Evolutionary conservation across 2,113 vertebrate genomes (phyloP).

Genomic region (Ovibos moschatus): DNA sequence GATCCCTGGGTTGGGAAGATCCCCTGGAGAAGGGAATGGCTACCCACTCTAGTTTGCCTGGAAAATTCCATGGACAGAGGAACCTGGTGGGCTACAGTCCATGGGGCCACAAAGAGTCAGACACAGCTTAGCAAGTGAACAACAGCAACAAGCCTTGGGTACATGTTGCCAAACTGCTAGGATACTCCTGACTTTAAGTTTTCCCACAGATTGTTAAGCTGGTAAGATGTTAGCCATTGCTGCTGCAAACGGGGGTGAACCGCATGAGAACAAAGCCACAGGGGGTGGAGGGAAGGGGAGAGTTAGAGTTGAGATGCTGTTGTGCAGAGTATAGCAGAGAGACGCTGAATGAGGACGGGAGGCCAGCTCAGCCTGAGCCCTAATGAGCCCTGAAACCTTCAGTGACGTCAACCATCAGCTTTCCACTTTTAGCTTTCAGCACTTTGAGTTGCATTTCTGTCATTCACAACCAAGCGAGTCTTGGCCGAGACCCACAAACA

Average conservation of each 20-base stretch:
- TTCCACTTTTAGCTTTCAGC: neutral
- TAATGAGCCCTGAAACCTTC: neutral
- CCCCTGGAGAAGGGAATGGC: neutral
- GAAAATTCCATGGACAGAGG: neutral
- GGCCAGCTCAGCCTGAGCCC: neutral
- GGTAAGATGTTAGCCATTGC: neutral
- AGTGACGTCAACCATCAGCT: neutral
- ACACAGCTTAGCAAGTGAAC: neutral
- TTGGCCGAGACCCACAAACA: neutral
- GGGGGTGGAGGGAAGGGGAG: accelerated
- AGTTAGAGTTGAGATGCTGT: neutral
- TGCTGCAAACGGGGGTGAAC: accelerated
- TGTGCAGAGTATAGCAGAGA: neutral
- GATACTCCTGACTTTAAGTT: neutral
- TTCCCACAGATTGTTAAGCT: neutral
- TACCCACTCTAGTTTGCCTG: neutral
- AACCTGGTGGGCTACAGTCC: neutral
- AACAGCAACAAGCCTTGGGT: neutral
- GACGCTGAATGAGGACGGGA: accelerated
- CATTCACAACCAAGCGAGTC: neutral
- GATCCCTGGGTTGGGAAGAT: neutral
- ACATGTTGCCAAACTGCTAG: neutral
- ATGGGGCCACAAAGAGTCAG: neutral
- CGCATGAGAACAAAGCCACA: neutral
- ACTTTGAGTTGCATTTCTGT: neutral